phyloP scores from a whole-genome alignment of 2,888 invertebrate species.

The Plagodis dolabraria region DNA sequence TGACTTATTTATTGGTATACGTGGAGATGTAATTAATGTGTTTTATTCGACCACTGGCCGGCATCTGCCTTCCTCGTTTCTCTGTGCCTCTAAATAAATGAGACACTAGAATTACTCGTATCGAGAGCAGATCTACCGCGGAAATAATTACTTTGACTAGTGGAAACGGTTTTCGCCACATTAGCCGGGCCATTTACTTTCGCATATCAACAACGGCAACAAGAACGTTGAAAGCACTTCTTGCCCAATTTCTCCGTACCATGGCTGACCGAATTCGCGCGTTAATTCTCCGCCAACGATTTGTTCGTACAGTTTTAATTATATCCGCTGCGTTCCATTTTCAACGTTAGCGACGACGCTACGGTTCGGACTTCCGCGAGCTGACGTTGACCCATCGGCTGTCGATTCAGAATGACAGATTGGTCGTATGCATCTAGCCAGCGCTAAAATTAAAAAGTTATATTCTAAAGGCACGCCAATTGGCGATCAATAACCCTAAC shows the following conservation, averaged over 20 bases:
- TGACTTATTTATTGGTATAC: slow-evolving; percentile 22
- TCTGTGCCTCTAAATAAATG: slow-evolving; percentile 30
- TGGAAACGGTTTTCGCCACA: slow-evolving; percentile 31
- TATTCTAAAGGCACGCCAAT: slow-evolving; percentile 51
- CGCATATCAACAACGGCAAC: slow-evolving; percentile 34
- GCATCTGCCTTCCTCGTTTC: slow-evolving; percentile 29
- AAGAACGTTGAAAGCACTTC: slow-evolving; percentile 36
- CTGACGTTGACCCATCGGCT: slow-evolving; percentile 61
- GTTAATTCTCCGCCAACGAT: slow-evolving; percentile 72
- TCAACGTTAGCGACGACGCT: slow-evolving; percentile 62
- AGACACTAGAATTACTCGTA: slow-evolving; percentile 25
- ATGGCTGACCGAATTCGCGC: slow-evolving; percentile 68
- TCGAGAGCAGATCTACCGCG: slow-evolving; percentile 31
- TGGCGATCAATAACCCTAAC: slow-evolving; percentile 54
- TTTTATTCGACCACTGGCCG: slow-evolving; percentile 29
- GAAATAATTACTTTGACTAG: slow-evolving; percentile 37
- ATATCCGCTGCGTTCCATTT: slow-evolving; percentile 83
- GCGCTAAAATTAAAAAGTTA: slow-evolving; percentile 42
- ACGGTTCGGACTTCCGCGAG: slow-evolving; percentile 68
- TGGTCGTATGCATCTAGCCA: slow-evolving; percentile 32
- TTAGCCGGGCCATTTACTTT: slow-evolving; percentile 33
- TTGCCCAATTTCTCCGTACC: slow-evolving; percentile 41
- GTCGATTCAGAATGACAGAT: slow-evolving; percentile 57
- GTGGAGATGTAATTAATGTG: slow-evolving; percentile 16
- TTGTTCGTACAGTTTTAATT: slow-evolving; percentile 78